Percentiles rank a stretch among this genome's conserved stretches.
Evolutionary conservation across 2,888 invertebrate genomes (phyloP).

Genomic region (Pandemis cinnamomeana): DNA sequence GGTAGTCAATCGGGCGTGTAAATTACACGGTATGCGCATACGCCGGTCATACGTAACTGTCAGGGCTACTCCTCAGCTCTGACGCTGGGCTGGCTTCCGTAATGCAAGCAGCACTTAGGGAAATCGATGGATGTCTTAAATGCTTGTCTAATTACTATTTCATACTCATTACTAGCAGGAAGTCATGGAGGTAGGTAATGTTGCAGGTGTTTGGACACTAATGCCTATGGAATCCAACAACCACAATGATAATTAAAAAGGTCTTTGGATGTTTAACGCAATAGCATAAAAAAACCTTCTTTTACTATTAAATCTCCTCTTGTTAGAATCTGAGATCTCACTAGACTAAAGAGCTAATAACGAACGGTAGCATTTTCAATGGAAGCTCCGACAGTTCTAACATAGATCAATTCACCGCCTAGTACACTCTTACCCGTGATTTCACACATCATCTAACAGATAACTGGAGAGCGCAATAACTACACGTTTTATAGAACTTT

Average conservation of each 20-base stretch:
- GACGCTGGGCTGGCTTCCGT: not conserved
- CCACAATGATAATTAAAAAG: not conserved
- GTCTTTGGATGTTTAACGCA: not conserved
- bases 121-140: slow-evolving; percentile 26
- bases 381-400: slow-evolving; percentile 7
- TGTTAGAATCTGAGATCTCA: not conserved
- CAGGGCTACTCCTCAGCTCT: slow-evolving; percentile 1
- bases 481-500: slow-evolving; percentile 2
- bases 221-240: slow-evolving; percentile 11
- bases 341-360: not conserved
- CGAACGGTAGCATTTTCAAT: slow-evolving; percentile 10
- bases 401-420: slow-evolving; percentile 2
- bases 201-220: slow-evolving; percentile 25
- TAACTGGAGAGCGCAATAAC: not conserved
- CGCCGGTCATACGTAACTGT: slow-evolving; percentile 24
- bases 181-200: slow-evolving; percentile 6
- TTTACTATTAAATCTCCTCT: not conserved
- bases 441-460: slow-evolving; percentile 15
- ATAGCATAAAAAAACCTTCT: not conserved
- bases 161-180: slow-evolving; percentile 32
- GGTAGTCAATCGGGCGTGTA: slow-evolving; percentile 21
- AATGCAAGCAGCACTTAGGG: not conserved
- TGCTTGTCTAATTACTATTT: slow-evolving; percentile 18
- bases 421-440: slow-evolving; percentile 5
- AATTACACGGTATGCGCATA: slow-evolving; percentile 32